Evolutionary conservation across 2,888 invertebrate species (phyloP), one percentile per base, ranked within the genome.

Genomic region (Drosophila paucipuncta): DNA sequence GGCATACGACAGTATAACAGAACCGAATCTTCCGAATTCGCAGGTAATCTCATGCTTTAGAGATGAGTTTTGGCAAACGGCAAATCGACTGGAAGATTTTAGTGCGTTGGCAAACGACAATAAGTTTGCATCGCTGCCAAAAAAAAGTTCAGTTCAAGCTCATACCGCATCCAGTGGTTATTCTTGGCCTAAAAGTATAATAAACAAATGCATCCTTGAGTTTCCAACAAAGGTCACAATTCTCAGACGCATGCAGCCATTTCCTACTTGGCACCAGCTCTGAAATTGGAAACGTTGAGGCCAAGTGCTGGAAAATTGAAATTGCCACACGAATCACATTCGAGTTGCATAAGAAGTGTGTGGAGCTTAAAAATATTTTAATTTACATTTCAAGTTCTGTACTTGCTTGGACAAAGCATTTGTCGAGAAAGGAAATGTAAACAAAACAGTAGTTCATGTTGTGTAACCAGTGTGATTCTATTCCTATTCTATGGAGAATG

Each of bases 51-150:
- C n/a, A 22, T 54, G 33, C 66, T 61, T 53, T 30, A 25, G 30
- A 54, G 28, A 54, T 25, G 47, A 53, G 73, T 70, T 80, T 88
- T 84, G 86, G 76, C 85, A 58, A 37, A 18, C 54, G 54, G 37
- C 55, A 79, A 87, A 88, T 90, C 90, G 87, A 86, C 68, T 76
- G 89, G 87, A 88, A 90, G 90, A 89, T 76, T 85, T 82, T 70
- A 70, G 71, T 80, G 86, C 82, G 82, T 79, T 82, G 74, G 76
- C 74, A 63, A 68, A 73, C 76, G 54, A 83, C 78, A 83, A 85
- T 83, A 74, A 76, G 68, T 79, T 58, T 43, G 58, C 57, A 25
- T 70, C 25, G n/a, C 25, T 49, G 58, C 64, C 78, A 64, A 47
- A 16, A 16, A 47, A 47, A 65, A 31, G 28, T 57, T 57, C 13